These are phyloP conservation scores for Desmophyllum pertusum DNA, from an alignment of 92 coral and sea anemone genomes.

Conservation along the genomic window DNA sequence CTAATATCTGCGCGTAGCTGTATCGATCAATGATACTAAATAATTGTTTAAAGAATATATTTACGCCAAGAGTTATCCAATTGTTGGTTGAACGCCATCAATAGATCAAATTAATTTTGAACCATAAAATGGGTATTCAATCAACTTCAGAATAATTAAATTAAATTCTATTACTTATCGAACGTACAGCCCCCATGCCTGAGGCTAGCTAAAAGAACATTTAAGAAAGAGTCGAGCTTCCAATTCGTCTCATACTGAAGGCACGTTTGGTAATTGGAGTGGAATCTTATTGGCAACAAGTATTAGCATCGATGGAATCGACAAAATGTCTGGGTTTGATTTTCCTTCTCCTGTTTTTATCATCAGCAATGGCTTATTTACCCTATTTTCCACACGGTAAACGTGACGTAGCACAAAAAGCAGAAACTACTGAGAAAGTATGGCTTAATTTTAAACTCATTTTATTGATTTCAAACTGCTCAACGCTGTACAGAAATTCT, in stretches of 20 bases:
- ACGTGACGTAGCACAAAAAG: background rate
- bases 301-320: background rate
- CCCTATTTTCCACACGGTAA: background rate
- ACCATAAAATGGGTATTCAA: no score
- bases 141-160: no score
- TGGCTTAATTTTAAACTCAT: background rate
- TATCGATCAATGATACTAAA: background rate
- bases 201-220: background rate
- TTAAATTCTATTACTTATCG: background rate
- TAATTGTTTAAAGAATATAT: background rate
- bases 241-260: background rate
- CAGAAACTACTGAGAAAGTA: no score
- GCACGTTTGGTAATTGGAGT: background rate
- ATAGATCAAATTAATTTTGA: background rate
- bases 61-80: background rate
- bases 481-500: no score
- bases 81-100: background rate
- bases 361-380: background rate
- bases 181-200: background rate
- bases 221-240: background rate
- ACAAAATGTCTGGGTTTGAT: conserved; percentile 4
- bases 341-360: background rate
- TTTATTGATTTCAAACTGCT: background rate
- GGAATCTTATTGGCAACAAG: background rate
- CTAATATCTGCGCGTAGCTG: background rate